phyloP scores from a whole-genome alignment of 1,140 invertebrate genomes.

The Aphelenchoides avenae region DNA sequence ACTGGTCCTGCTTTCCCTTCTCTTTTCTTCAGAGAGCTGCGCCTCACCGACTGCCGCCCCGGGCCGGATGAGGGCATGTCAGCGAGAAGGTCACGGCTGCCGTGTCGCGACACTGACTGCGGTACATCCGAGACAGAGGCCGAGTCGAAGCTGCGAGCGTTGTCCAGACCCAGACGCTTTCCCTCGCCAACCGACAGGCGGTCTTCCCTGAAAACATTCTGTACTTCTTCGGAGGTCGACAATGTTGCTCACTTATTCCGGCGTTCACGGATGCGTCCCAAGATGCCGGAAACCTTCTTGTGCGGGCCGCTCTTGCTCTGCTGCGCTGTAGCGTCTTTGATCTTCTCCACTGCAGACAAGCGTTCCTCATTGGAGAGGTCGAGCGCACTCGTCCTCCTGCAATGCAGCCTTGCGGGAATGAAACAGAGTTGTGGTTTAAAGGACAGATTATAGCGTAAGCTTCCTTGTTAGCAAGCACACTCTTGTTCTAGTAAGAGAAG shows the following conservation, averaged over 20 bases:
- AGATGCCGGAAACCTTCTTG: slow-evolving; percentile 41
- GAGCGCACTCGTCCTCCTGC: slow-evolving; percentile 43
- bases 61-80: slow-evolving; percentile 56
- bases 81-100: background rate
- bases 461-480: background rate
- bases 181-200: slow-evolving; percentile 7
- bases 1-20: slow-evolving; percentile 75
- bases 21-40: slow-evolving; percentile 44
- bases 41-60: slow-evolving; percentile 44
- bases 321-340: slow-evolving; percentile 40
- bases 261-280: slow-evolving; percentile 45
- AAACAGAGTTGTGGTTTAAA: background rate
- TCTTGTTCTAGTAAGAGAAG: too few relatives aligned
- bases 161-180: slow-evolving; percentile 16
- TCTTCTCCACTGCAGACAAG: slow-evolving; percentile 43
- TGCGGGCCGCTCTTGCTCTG: slow-evolving; percentile 31
- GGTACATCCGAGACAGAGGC: slow-evolving; percentile 2
- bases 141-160: slow-evolving; percentile 25
- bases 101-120: slow-evolving; percentile 3
- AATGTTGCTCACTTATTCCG: slow-evolving; percentile 23
- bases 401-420: slow-evolving; percentile 12
- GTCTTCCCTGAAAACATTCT: slow-evolving; percentile 27
- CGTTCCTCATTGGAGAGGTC: slow-evolving; percentile 53
- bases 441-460: background rate
- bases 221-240: slow-evolving; percentile 2